These are phyloP conservation scores for Larimichthys polyactis DNA, from an alignment of 2,113 vertebrate species.

Conservation along the genomic window DNA sequence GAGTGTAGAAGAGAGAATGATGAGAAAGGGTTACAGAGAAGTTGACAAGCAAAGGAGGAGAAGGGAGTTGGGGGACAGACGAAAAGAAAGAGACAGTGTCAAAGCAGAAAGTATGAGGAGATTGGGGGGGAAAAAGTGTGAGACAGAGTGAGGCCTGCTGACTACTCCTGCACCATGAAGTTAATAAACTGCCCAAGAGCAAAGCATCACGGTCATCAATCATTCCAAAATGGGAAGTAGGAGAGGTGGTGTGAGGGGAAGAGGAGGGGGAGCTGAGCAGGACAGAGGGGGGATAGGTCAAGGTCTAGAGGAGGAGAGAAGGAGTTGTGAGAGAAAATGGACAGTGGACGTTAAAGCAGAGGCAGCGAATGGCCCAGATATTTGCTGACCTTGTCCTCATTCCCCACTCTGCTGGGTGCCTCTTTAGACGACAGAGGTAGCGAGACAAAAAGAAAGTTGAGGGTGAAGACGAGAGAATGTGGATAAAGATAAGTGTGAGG, in stretches of 20 bases:
- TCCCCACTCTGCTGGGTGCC: conserved; percentile 34
- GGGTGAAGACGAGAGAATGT: conserved; percentile 22
- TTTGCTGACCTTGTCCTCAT: conserved; percentile 60
- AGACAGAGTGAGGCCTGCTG: conserved; percentile 36
- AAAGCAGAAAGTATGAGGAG: conserved; percentile 31
- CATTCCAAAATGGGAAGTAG: conserved; percentile 65
- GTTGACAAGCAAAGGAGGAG: neutral
- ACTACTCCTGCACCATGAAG: conserved; percentile 59
- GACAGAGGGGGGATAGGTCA: conserved; percentile 59
- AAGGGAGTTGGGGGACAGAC: neutral
- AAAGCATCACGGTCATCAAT: conserved; percentile 77
- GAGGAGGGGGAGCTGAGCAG: neutral
- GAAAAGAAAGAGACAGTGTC: neutral
- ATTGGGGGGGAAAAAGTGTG: neutral
- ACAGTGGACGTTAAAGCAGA: conserved; percentile 42
- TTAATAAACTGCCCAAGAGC: conserved; percentile 77
- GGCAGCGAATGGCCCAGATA: conserved; percentile 52
- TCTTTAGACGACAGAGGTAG: conserved; percentile 1
- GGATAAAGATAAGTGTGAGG: conserved; percentile 32
- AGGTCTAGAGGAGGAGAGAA: conserved; percentile 49
- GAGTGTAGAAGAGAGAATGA: neutral
- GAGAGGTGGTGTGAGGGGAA: conserved; percentile 30
- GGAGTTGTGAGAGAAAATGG: conserved; percentile 30
- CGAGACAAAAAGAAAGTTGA: conserved; percentile 20
- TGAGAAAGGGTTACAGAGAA: neutral